A percentile compares a stretch with the other conserved stretches of the same genome.
Conservation (phyloP, 1,140 invertebrate genomes). For the Zaprionus ghesquierei region DNA sequence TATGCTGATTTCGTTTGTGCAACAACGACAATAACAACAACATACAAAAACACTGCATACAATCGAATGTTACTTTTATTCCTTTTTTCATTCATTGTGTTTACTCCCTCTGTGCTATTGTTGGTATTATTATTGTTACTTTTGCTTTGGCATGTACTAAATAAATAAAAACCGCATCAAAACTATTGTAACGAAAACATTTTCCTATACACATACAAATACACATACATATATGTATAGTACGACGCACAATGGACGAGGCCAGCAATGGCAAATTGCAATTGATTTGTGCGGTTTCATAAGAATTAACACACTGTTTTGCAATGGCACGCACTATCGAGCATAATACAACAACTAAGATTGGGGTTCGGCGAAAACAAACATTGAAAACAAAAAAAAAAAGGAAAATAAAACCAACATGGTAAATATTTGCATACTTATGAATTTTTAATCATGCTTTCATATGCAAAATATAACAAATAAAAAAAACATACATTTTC, state of each 20-base stretch:
- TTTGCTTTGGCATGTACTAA: conserved; percentile 32
- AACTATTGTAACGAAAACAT: conserved; percentile 67
- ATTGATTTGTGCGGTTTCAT: conserved; percentile 73
- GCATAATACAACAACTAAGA: conserved; percentile 15
- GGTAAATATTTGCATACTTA: conserved; percentile 43
- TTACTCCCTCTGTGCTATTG: background rate
- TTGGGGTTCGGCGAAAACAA: background rate
- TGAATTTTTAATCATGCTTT: conserved; percentile 62
- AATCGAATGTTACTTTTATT: conserved; percentile 11
- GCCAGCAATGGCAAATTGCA: conserved; percentile 32
- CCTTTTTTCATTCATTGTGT: background rate
- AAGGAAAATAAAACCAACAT: background rate
- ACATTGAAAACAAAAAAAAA: background rate
- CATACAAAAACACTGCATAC: background rate
- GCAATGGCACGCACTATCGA: conserved; percentile 1
- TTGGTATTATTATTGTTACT: conserved; percentile 26
- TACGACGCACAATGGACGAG: conserved; percentile 45
- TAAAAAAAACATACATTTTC: conserved; percentile 13
- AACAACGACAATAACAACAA: conserved; percentile 7
- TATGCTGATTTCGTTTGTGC: conserved; percentile 21
- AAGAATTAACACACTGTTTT: conserved; percentile 25
- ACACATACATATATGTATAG: conserved; percentile 28
- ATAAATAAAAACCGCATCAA: conserved; percentile 69
- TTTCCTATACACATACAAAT: conserved; percentile 47
- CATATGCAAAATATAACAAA: conserved; percentile 16